Evolutionary conservation across 2,797 vertebrate species (phyloP).

Genomic region (Tangara arthus): DNA sequence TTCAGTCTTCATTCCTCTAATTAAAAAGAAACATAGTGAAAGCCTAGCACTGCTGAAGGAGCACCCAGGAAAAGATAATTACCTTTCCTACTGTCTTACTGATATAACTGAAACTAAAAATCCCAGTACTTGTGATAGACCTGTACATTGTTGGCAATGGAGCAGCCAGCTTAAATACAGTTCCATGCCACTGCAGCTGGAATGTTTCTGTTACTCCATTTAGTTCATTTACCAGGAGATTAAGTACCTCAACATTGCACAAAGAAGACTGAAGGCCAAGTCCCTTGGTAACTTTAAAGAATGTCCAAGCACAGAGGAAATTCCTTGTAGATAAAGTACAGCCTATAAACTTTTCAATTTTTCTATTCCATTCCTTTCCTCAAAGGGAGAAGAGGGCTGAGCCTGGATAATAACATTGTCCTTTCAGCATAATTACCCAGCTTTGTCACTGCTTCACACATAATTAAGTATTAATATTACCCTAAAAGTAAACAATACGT

Average conservation of each 20-base stretch:
- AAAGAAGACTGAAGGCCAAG: neutral
- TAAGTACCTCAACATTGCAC: neutral
- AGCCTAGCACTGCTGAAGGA: neutral
- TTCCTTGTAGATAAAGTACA: neutral
- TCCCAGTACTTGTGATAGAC: neutral
- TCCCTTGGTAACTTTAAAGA: constrained; percentile 6
- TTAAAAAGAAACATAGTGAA: neutral
- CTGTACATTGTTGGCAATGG: neutral
- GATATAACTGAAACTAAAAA: neutral
- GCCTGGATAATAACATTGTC: constrained; percentile 37
- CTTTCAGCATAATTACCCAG: constrained; percentile 55
- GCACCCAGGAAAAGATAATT: neutral
- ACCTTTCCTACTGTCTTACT: neutral
- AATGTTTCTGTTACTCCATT: neutral
- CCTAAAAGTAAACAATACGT: constrained; percentile 55
- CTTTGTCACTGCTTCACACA: constrained; percentile 54
- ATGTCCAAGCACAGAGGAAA: neutral
- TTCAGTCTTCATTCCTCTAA: neutral
- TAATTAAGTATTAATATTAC: constrained; percentile 73
- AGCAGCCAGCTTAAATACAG: neutral
- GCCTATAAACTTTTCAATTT: neutral
- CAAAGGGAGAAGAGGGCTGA: neutral
- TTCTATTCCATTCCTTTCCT: neutral
- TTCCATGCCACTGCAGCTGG: neutral
- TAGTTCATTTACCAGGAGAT: constrained; percentile 27